Evolutionary conservation across 2,113 vertebrate genomes (phyloP), one percentile per base, ranked within the genome.

Genomic region (Mugil cephalus): DNA sequence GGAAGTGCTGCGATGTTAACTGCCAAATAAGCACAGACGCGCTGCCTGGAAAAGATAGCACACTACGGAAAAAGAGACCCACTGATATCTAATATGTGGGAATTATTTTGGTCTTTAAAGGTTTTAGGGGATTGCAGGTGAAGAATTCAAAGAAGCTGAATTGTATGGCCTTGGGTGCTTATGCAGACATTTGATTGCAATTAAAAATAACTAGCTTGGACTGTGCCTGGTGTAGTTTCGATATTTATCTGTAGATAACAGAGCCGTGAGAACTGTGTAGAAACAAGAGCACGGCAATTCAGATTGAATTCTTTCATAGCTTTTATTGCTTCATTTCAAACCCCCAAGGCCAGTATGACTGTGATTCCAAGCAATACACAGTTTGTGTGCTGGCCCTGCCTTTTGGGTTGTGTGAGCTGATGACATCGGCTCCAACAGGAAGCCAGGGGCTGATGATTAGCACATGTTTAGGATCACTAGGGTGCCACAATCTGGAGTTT

Each of bases 381-480:
- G 88, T 69, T 63, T 87, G 84, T 83, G 63, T 70, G 76, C 80
- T 51, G 70, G 67, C 63, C 69, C 55, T 47, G 67, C 79, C 84
- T 77, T 60, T 79, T 87, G 85, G 84, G 87, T 88, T 87, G 84
- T 82, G 83, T 82, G 84, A 8, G 45, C 80, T 83, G 86, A 92
- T 90, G 92, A 92, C 91, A 88, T 90, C 73, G 79, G 76, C 84
- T 92, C 79, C 77, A 86, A 91, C 91, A 92, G 92, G 92, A 93
- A 94, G 90, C 90, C 87, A 85, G 81, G 62, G 79, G 63, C 82
- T 93, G 93, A 94, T 92, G 87, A 92, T 91, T 91, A 85, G 84
- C 93, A 94, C 90, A 92, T 94, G 93, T 88, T 90, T 55, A 66
- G 73, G 66, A 92, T 90, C 90, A 84, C 79, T 88, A 43, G 82